phyloP scores from a whole-genome alignment of 2,797 vertebrate species.

The Microhierax caerulescens region DNA sequence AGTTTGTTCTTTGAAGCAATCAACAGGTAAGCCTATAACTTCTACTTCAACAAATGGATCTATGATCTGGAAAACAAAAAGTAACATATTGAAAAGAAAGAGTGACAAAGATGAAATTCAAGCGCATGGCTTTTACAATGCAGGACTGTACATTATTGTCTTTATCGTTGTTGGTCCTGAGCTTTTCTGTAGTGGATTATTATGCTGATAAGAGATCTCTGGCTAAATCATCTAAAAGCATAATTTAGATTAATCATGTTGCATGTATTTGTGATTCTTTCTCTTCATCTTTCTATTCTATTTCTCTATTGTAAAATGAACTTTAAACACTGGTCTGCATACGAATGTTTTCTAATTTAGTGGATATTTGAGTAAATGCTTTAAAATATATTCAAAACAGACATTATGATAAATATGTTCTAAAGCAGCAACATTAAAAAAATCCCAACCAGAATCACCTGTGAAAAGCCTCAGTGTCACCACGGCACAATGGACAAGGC shows the following conservation, averaged over 20 bases:
- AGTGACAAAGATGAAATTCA: background rate
- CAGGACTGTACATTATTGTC: background rate
- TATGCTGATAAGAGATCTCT: background rate
- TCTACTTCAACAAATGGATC: conserved; percentile 99
- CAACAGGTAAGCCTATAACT: conserved; percentile 91
- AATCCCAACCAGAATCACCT: background rate
- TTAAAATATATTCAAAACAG: background rate
- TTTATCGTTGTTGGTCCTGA: background rate
- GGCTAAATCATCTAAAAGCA: background rate
- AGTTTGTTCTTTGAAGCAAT: conserved; percentile 96
- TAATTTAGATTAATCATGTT: background rate
- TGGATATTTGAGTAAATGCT: background rate
- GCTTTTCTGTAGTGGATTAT: background rate
- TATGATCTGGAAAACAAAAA: conserved; percentile 86
- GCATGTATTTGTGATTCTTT: background rate
- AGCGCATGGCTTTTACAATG: background rate
- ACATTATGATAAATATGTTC: background rate
- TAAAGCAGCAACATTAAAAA: background rate
- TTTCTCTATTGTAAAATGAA: background rate
- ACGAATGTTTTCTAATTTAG: background rate
- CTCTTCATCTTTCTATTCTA: background rate
- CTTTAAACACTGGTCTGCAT: background rate
- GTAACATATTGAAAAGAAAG: background rate
- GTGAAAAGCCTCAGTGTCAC: background rate
- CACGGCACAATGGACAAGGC: background rate